Evolutionary conservation across 2,888 invertebrate species (phyloP).

Genomic region (Linyphia triangularis): DNA sequence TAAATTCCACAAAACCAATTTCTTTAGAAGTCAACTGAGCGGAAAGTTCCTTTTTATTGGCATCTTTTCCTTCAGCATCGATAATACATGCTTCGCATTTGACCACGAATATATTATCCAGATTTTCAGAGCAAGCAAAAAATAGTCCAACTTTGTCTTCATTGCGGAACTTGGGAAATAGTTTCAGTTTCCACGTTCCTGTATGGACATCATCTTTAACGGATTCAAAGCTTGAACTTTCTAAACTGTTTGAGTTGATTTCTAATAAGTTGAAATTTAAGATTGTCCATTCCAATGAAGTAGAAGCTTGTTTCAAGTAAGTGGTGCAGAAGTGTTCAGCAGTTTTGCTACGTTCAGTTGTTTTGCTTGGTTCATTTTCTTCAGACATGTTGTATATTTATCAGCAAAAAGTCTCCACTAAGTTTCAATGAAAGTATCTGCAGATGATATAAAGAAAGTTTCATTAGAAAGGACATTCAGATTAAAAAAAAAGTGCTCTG

Average conservation of each 20-base stretch:
- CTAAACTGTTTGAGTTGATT: neutral
- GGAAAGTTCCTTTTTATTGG: neutral
- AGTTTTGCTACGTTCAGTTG: neutral
- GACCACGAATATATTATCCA: neutral
- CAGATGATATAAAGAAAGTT: no score
- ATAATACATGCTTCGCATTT: neutral
- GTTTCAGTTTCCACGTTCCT: neutral
- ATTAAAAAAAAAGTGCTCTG: no score
- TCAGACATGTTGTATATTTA: neutral
- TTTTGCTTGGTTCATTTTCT: neutral
- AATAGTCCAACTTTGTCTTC: neutral
- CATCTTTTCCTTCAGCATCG: neutral
- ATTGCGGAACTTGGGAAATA: neutral
- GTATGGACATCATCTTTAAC: neutral
- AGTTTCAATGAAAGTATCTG: no score
- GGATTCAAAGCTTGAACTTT: neutral
- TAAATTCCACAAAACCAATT: neutral
- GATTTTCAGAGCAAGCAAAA: neutral
- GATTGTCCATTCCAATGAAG: neutral
- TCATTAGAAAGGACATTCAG: no score
- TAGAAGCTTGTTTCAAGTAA: neutral
- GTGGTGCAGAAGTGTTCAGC: neutral
- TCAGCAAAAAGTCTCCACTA: no score
- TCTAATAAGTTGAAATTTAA: neutral
- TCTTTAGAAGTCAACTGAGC: neutral